These are phyloP conservation scores for Oophaga sylvatica DNA, from an alignment of 2,797 vertebrate genomes.

Conservation along the genomic window DNA sequence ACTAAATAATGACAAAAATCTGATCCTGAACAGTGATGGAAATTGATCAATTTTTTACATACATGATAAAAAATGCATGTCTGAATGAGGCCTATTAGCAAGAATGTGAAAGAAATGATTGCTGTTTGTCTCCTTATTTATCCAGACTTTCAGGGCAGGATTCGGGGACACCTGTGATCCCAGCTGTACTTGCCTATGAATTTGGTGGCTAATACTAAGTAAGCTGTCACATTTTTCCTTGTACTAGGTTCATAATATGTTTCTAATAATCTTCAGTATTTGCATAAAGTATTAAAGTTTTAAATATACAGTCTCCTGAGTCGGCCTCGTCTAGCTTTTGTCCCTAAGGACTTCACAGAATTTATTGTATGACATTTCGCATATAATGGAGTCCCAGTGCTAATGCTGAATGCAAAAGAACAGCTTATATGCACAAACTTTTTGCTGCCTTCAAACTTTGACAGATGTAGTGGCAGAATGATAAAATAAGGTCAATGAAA, in stretches of 20 bases:
- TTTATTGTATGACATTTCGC: not conserved
- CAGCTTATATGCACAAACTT: not conserved
- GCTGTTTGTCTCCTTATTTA: not conserved
- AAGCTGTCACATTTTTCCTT: slow-evolving; percentile 1
- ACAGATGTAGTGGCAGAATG: not conserved
- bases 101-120: not conserved
- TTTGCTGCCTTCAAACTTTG: not conserved
- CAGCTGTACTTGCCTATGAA: not conserved
- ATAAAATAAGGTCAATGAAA: not conserved
- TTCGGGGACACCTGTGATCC: slow-evolving; percentile 6
- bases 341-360: slow-evolving; percentile 12
- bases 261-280: slow-evolving; percentile 18
- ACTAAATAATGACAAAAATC: too few species aligned
- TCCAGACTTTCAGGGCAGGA: not conserved
- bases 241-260: not conserved
- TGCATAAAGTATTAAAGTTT: slow-evolving; percentile 32
- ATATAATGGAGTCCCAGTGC: slow-evolving; percentile 15
- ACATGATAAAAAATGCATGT: too few species aligned
- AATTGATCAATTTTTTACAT: too few species aligned
- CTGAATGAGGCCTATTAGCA: not conserved
- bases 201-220: slow-evolving; percentile 1
- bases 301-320: slow-evolving; percentile 10
- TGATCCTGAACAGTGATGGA: too few species aligned
- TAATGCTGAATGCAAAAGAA: slow-evolving; percentile 16
- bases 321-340: not conserved